Conservation (phyloP, 2,888 invertebrate species). For the Xiphydria camelus region DNA sequence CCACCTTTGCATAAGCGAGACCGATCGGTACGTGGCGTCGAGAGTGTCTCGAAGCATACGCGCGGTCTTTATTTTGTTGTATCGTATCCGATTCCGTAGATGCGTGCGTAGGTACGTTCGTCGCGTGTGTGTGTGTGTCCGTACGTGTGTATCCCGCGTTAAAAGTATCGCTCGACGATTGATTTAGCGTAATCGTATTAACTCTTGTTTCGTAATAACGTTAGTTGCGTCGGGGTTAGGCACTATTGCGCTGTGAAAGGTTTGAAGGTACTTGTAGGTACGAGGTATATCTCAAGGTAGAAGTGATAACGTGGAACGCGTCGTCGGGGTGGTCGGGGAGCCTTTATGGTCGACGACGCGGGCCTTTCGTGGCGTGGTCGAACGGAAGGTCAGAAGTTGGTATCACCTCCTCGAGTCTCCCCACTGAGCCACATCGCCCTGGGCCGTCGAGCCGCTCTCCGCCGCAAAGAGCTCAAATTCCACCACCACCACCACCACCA, state of each 20-base stretch:
- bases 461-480: conserved; percentile 35
- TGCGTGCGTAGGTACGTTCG: too few species aligned
- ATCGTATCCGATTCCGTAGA: too few species aligned
- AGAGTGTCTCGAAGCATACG: conserved; percentile 1
- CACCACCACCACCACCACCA: conserved; percentile 49
- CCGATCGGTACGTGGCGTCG: too few species aligned
- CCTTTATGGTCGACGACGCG: too few species aligned
- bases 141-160: too few species aligned
- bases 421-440: conserved; percentile 52
- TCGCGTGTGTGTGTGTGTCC: too few species aligned
- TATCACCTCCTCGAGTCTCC: conserved; percentile 55
- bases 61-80: neutral
- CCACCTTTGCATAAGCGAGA: too few species aligned
- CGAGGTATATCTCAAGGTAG: conserved; percentile 55
- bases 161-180: too few species aligned
- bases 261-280: conserved; percentile 56
- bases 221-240: conserved; percentile 41
- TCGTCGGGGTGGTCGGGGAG: neutral
- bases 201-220: conserved; percentile 1
- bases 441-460: conserved; percentile 36
- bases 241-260: conserved; percentile 55
- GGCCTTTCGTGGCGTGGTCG: conserved; percentile 33
- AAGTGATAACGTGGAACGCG: conserved; percentile 19
- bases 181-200: conserved; percentile 4
- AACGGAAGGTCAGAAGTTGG: conserved; percentile 53